phyloP scores from a whole-genome alignment of 2,113 vertebrate genomes.

The Gila orcuttii region DNA sequence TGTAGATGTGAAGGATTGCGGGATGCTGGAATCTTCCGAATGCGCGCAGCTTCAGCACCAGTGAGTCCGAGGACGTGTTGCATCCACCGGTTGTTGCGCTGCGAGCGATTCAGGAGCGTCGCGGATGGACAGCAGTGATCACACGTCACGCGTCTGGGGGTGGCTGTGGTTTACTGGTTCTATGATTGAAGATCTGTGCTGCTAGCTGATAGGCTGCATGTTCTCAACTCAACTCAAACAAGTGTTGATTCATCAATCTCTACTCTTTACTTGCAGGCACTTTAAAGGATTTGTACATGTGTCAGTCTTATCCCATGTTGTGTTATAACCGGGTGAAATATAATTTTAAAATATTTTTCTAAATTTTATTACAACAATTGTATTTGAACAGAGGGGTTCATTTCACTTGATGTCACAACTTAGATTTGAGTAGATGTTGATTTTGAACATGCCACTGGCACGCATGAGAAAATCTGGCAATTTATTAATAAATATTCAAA shows the following conservation, averaged over 20 bases:
- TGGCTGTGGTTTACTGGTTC: background rate
- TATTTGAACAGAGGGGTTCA: background rate
- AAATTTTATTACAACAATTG: background rate
- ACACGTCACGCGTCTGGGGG: conserved; percentile 15
- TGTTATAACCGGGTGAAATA: background rate
- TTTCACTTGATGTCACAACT: background rate
- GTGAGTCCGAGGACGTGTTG: conserved; percentile 31
- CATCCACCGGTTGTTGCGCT: background rate
- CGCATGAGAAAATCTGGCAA: background rate
- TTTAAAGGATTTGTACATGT: background rate
- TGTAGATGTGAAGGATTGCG: background rate
- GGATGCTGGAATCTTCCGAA: background rate
- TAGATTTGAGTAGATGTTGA: background rate
- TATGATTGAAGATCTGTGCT: background rate
- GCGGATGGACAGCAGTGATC: background rate
- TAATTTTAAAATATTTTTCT: background rate
- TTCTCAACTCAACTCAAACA: background rate
- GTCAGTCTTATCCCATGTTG: background rate
- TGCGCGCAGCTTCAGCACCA: conserved; percentile 35
- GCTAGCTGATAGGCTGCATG: background rate
- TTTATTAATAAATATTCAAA: background rate
- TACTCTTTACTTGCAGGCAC: background rate
- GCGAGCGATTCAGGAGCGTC: conserved; percentile 4
- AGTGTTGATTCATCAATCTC: background rate
- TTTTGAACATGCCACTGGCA: background rate